Evolutionary conservation across 2,888 invertebrate species (phyloP).

Genomic region (Acleris emargana): DNA sequence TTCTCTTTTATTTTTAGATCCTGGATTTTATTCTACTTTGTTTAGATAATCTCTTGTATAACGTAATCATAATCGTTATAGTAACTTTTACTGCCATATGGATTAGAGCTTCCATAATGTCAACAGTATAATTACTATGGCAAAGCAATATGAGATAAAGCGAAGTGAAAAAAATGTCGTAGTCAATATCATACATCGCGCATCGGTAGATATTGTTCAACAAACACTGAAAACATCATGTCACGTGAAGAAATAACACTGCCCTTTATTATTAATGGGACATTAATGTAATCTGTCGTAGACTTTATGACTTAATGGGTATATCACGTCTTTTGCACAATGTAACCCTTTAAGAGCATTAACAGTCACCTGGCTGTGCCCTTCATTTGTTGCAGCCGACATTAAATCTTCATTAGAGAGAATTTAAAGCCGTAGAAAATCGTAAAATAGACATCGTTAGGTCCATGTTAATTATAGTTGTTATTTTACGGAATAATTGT

Average conservation of each 20-base stretch:
- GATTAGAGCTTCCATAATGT: too few species aligned
- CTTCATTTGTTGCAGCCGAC: conserved; percentile 35
- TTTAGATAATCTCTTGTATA: too few species aligned
- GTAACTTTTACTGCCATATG: too few species aligned
- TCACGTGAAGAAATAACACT: background rate
- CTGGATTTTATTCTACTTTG: too few species aligned
- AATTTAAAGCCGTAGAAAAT: conserved; percentile 22
- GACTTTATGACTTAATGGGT: conserved; percentile 36
- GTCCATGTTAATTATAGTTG: background rate
- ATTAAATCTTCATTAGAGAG: conserved; percentile 35
- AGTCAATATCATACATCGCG: too few species aligned
- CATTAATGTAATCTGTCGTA: conserved; percentile 33
- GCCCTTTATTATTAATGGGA: conserved; percentile 15
- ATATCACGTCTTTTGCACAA: conserved; percentile 33
- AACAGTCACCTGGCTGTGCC: conserved; percentile 34
- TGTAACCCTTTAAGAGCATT: conserved; percentile 33
- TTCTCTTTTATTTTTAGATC: too few species aligned
- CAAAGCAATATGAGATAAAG: too few species aligned
- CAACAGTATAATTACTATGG: too few species aligned
- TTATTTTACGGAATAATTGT: background rate
- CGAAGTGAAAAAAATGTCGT: too few species aligned
- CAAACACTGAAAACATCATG: too few species aligned
- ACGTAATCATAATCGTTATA: too few species aligned
- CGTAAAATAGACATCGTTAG: conserved; percentile 18
- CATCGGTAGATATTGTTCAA: too few species aligned